Conservation (phyloP, 2,888 invertebrate genomes). For the Nezara viridula region DNA sequence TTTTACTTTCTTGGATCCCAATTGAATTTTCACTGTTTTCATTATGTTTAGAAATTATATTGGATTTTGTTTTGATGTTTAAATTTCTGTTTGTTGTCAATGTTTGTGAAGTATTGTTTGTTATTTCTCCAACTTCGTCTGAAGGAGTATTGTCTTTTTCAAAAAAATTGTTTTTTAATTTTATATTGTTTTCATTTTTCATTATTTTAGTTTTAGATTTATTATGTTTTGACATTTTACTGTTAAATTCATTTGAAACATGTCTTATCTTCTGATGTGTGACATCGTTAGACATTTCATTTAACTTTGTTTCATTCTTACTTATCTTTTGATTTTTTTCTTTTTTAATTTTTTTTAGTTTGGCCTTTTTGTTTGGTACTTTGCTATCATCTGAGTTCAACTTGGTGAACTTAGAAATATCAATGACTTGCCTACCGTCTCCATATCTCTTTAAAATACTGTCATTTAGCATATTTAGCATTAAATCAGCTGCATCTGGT, state of each 20-base stretch:
- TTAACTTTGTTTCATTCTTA: not conserved
- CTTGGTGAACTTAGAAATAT: not conserved
- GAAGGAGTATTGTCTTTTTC: not conserved
- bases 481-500: slow-evolving; percentile 44
- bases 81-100: not conserved
- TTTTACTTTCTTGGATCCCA: not conserved
- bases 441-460: slow-evolving; percentile 26
- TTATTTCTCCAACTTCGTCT: not conserved
- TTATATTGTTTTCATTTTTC: not conserved
- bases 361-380: not conserved
- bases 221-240: not conserved
- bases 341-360: not conserved
- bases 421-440: not conserved
- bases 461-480: slow-evolving; percentile 32
- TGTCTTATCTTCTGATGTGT: not conserved
- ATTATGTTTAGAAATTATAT: not conserved
- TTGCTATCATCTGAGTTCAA: not conserved
- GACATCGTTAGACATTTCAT: not conserved
- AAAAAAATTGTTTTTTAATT: not conserved
- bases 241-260: not conserved
- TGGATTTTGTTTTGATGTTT: not conserved
- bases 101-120: not conserved
- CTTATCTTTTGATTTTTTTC: not conserved
- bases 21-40: not conserved
- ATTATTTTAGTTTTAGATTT: not conserved